Conservation (phyloP, 1,140 invertebrate genomes). For the Hestina assimilis region DNA sequence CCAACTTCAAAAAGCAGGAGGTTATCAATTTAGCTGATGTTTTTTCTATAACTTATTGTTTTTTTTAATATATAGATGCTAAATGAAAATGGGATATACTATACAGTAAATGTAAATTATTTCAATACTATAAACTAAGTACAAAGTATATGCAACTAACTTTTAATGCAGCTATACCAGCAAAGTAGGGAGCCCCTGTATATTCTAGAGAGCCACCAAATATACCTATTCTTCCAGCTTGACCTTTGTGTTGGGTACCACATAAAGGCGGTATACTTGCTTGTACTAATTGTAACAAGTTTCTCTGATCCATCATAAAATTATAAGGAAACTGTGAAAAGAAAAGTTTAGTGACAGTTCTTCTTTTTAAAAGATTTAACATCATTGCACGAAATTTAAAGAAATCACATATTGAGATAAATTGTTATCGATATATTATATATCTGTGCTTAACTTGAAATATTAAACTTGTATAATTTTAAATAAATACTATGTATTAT, state of each 20-base stretch:
- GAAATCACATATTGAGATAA: background rate
- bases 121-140: no score
- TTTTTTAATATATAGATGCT: no score
- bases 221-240: constrained; percentile 92
- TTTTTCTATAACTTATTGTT: no score
- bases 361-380: background rate
- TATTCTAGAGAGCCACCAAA: constrained; percentile 96
- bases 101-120: no score
- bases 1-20: no score
- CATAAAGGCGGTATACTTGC: constrained; percentile 82
- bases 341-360: background rate
- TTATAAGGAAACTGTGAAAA: constrained; percentile 1
- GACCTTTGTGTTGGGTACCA: constrained; percentile 88
- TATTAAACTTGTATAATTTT: no score
- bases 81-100: no score
- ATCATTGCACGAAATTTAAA: background rate
- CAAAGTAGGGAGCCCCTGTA: constrained; percentile 97
- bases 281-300: constrained; percentile 45
- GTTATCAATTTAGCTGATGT: no score
- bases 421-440: no score
- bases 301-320: constrained; percentile 13
- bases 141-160: no score
- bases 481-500: no score
- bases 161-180: constrained; percentile 92
- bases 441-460: no score